Conservation (phyloP, 2,888 invertebrate species). For the Acanthosepion esculentum region DNA sequence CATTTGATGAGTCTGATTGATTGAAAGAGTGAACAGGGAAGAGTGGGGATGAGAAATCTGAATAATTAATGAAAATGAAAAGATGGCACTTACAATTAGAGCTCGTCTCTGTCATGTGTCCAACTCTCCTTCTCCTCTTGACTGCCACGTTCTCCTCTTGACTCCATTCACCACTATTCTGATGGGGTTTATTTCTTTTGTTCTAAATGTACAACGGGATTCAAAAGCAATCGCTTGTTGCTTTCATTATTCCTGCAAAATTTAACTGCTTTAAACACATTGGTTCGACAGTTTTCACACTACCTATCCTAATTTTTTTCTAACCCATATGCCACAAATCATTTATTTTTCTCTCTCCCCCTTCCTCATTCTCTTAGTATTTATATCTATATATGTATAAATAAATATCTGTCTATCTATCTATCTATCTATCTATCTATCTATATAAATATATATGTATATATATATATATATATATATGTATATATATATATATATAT, state of each 20-base stretch:
- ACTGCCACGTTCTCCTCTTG: not conserved
- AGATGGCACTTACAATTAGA: not conserved
- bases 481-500: too few species aligned
- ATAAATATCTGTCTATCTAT: not conserved
- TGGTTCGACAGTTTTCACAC: not conserved
- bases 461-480: not conserved
- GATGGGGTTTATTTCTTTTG: not conserved
- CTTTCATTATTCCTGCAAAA: not conserved
- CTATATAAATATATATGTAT: not conserved
- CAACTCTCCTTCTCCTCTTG: not conserved
- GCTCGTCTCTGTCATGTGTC: not conserved
- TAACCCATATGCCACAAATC: too few species aligned
- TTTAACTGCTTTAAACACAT: not conserved
- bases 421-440: not conserved
- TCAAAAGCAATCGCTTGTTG: not conserved
- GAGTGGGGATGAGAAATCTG: not conserved
- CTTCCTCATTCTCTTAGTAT: too few species aligned
- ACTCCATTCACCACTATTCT: not conserved
- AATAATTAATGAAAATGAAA: not conserved
- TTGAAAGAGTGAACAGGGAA: not conserved
- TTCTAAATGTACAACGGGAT: not conserved
- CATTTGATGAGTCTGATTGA: not conserved
- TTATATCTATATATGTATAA: too few species aligned
- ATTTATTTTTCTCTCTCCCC: too few species aligned
- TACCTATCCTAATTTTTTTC: not conserved